Percentiles rank a stretch among this genome's conserved stretches.
Evolutionary conservation across 2,888 invertebrate genomes (phyloP).

Genomic region (Parnassius smintheus): DNA sequence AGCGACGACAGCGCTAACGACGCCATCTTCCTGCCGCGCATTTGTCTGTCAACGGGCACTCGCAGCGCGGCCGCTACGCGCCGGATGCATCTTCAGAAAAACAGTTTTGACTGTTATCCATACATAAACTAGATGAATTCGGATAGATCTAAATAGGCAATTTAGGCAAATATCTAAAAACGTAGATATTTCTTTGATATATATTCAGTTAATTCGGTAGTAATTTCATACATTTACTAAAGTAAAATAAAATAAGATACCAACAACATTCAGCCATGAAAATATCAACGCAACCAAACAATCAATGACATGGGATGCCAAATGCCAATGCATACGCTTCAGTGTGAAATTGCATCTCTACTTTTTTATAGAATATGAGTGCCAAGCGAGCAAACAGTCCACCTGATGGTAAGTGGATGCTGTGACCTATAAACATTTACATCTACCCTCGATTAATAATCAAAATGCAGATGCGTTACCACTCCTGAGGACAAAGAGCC

Average conservation of each 20-base stretch:
- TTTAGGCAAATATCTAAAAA: not conserved
- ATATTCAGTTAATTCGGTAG: too few species aligned
- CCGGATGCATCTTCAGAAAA: conserved; percentile 65
- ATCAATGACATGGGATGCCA: too few species aligned
- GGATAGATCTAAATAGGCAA: conserved; percentile 20
- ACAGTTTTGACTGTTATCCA: conserved; percentile 38
- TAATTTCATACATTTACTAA: not conserved
- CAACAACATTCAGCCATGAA: not conserved
- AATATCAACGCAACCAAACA: too few species aligned
- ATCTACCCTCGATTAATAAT: too few species aligned
- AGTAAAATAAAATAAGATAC: not conserved
- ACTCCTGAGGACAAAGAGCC: too few species aligned
- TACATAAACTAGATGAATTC: conserved; percentile 24
- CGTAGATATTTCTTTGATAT: not conserved
- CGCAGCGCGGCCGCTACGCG: conserved; percentile 38
- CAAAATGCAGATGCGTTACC: too few species aligned
- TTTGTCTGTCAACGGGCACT: conserved; percentile 67
- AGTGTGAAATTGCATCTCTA: too few species aligned
- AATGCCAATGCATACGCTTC: too few species aligned
- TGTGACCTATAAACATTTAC: too few species aligned
- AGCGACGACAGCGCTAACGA: conserved; percentile 75
- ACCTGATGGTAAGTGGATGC: too few species aligned
- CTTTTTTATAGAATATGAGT: too few species aligned
- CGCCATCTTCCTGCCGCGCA: conserved; percentile 71
- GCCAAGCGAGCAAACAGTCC: too few species aligned